These are phyloP conservation scores for Gadus chalcogrammus DNA, from an alignment of 2,113 vertebrate species.

Conservation along the genomic window DNA sequence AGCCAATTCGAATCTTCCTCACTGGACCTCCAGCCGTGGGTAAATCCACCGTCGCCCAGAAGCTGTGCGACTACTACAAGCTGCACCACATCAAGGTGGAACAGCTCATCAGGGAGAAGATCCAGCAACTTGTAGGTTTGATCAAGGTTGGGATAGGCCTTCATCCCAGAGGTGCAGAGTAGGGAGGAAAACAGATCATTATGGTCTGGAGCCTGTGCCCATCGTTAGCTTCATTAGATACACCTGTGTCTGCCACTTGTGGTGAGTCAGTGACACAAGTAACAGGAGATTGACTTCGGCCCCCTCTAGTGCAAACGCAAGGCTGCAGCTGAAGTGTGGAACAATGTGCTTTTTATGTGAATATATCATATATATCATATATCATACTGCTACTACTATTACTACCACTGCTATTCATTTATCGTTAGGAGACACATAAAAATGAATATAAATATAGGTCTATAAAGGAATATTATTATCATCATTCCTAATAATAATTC, in stretches of 20 bases:
- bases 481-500: neutral
- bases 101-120: conserved; percentile 76
- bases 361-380: neutral
- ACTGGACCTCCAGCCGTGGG: conserved; percentile 88
- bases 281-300: too few species aligned
- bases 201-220: too few species aligned
- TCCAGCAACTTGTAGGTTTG: conserved; percentile 78
- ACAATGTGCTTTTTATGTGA: too few species aligned
- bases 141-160: too few species aligned
- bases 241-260: too few species aligned
- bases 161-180: too few species aligned
- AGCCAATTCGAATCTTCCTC: conserved; percentile 86
- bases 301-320: too few species aligned
- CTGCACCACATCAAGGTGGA: conserved; percentile 79
- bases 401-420: neutral
- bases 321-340: too few species aligned
- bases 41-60: conserved; percentile 79
- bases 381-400: neutral
- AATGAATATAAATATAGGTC: neutral
- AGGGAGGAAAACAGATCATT: too few species aligned
- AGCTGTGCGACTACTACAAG: conserved; percentile 80
- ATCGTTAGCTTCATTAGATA: too few species aligned
- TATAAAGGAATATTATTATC: neutral
- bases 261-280: too few species aligned
- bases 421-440: neutral